phyloP scores from a whole-genome alignment of 2,113 vertebrate genomes.

The Tachysurus fulvidraco region DNA sequence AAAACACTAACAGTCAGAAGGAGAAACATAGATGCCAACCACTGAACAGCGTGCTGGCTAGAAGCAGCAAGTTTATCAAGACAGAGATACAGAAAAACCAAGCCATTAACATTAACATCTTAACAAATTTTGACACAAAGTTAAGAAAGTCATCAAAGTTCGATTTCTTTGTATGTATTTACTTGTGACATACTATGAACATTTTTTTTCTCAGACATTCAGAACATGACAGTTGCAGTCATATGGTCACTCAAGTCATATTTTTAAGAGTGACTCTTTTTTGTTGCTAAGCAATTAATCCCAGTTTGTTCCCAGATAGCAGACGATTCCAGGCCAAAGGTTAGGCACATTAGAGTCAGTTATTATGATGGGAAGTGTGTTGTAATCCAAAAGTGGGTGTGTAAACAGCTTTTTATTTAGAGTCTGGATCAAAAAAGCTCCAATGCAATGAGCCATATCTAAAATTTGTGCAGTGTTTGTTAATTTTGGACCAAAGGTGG shows the following conservation, averaged over 20 bases:
- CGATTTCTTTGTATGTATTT: constrained; percentile 1
- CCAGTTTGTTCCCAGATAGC: constrained; percentile 28
- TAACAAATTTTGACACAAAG: constrained; percentile 18
- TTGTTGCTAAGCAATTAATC: constrained; percentile 4
- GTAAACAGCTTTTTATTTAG: constrained; percentile 23
- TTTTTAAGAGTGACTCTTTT: background rate
- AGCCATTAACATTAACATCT: constrained; percentile 13
- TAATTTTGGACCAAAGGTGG: background rate
- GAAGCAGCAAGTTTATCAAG: constrained; percentile 41
- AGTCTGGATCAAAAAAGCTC: background rate
- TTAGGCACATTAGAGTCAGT: constrained; percentile 30
- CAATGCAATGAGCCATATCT: background rate
- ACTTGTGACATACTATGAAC: background rate
- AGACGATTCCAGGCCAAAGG: constrained; percentile 2
- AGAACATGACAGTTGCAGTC: background rate
- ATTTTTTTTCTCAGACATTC: constrained; percentile 13
- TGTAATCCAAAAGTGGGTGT: background rate
- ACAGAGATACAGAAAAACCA: constrained; percentile 31
- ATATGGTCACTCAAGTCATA: background rate
- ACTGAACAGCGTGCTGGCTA: constrained; percentile 1
- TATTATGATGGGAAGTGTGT: background rate
- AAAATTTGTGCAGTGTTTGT: background rate
- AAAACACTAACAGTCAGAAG: constrained; percentile 49
- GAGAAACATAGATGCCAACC: constrained; percentile 37
- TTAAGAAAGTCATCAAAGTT: constrained; percentile 23